Percentiles rank a stretch among this genome's conserved stretches.
Evolutionary conservation across 2,797 vertebrate genomes (phyloP).

Genomic region (Eupleurogrammus muticus): DNA sequence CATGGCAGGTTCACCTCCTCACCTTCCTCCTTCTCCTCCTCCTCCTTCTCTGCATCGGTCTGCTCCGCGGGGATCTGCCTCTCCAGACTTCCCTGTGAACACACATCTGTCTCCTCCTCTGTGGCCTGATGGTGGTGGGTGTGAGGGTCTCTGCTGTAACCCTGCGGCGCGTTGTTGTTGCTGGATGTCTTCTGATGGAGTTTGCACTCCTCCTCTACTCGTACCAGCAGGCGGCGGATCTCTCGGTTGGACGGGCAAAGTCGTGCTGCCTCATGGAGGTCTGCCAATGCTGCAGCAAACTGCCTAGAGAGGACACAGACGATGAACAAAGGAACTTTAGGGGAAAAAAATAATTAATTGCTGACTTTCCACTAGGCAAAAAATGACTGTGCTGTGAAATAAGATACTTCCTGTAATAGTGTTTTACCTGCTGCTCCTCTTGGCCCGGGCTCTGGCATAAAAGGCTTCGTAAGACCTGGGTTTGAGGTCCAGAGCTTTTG

Average conservation of each 20-base stretch:
- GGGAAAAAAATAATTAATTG: constrained; percentile 31
- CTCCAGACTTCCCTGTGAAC: constrained; percentile 76
- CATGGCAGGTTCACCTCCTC: constrained; percentile 56
- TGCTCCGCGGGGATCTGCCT: constrained; percentile 70
- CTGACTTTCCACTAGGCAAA: constrained; percentile 22
- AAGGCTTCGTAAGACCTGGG: constrained; percentile 96
- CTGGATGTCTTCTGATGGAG: constrained; percentile 88
- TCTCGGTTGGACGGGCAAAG: constrained; percentile 95
- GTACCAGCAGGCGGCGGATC: constrained; percentile 90
- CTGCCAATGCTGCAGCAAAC: constrained; percentile 91
- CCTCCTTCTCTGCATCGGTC: constrained; percentile 64
- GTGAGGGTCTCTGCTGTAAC: constrained; percentile 81
- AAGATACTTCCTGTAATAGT: constrained; percentile 4
- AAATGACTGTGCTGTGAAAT: constrained; percentile 20
- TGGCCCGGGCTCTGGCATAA: constrained; percentile 96
- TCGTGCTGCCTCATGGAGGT: constrained; percentile 92
- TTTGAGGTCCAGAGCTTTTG: constrained; percentile 96
- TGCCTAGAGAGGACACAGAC: constrained; percentile 84
- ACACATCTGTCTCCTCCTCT: constrained; percentile 70
- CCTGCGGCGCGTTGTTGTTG: constrained; percentile 76
- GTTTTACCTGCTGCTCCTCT: constrained; percentile 96
- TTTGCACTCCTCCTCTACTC: constrained; percentile 95
- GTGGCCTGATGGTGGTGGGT: constrained; percentile 72
- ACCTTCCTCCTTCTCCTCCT: constrained; percentile 80
- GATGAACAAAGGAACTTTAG: constrained; percentile 45